Conservation (phyloP, 2,797 vertebrate genomes). For the Sebastes variabilis region DNA sequence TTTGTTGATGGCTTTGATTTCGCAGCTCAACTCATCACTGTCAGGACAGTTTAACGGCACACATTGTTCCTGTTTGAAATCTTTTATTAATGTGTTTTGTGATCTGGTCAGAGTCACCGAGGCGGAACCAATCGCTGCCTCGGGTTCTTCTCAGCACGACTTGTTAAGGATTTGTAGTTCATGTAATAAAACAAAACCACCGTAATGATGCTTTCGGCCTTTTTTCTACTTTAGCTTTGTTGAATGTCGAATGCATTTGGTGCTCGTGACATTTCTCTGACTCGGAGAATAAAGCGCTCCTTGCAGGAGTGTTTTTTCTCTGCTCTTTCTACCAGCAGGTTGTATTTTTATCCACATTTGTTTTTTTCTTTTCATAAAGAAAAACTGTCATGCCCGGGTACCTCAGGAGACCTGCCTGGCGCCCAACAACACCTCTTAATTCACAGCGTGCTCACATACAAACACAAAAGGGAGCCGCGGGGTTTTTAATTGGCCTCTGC, state of each 20-base stretch:
- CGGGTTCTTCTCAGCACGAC: neutral
- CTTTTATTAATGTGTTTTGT: neutral
- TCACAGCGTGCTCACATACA: conserved; percentile 17
- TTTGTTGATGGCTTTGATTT: neutral
- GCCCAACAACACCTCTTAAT: conserved; percentile 62
- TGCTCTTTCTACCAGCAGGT: neutral
- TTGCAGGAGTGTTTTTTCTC: neutral
- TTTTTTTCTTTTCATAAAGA: conserved; percentile 24
- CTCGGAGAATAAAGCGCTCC: neutral
- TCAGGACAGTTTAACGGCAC: neutral
- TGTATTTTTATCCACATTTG: conserved; percentile 29
- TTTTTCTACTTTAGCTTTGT: neutral
- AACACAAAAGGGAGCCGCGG: conserved; percentile 32
- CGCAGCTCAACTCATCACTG: neutral
- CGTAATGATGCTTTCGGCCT: neutral
- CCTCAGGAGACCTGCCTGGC: conserved; percentile 48
- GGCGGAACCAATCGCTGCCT: too few species aligned
- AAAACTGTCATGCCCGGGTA: conserved; percentile 3
- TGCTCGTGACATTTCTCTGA: conserved; percentile 1
- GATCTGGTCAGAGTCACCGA: neutral
- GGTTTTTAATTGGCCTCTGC: conserved; percentile 64
- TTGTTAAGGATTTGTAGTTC: neutral
- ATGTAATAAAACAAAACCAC: neutral
- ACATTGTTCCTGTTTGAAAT: neutral
- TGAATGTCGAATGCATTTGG: neutral